Evolutionary conservation across 1,140 invertebrate species (phyloP).

Genomic region (Harpegnathos saltator): DNA sequence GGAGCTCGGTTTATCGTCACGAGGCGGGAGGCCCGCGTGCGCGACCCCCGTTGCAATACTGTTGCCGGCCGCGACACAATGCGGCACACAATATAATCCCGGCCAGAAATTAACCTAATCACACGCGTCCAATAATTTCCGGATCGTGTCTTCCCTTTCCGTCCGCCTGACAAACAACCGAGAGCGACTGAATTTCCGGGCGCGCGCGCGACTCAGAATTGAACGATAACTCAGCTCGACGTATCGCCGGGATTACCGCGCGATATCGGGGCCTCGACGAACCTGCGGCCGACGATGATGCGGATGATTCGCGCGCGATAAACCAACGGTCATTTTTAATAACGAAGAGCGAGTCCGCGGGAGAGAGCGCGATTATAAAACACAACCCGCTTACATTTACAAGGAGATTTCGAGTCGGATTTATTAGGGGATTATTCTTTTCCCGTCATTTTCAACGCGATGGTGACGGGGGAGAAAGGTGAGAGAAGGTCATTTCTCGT

Average conservation of each 20-base stretch:
- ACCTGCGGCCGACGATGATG: background rate
- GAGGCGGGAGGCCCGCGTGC: slow-evolving; percentile 13
- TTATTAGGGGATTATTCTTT: no score
- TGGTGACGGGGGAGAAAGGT: no score
- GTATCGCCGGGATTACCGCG: slow-evolving; percentile 33
- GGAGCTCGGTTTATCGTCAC: slow-evolving; percentile 38
- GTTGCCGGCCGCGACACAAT: slow-evolving; percentile 23
- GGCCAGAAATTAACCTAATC: slow-evolving; percentile 54
- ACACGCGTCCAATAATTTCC: slow-evolving; percentile 56
- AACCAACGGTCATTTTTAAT: background rate
- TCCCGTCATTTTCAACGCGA: no score
- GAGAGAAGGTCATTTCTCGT: no score
- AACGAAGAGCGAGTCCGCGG: background rate
- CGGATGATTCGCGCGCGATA: background rate
- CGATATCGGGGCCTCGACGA: no score
- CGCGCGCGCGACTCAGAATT: slow-evolving; percentile 46
- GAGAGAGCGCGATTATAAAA: no score
- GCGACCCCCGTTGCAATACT: slow-evolving; percentile 27
- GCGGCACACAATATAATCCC: slow-evolving; percentile 43
- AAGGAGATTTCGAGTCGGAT: no score
- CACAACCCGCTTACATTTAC: no score
- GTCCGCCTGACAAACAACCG: slow-evolving; percentile 53
- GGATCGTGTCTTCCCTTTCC: slow-evolving; percentile 53
- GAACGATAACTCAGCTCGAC: slow-evolving; percentile 44
- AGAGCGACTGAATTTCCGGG: slow-evolving; percentile 49